Percentiles rank a stretch among this genome's conserved stretches.
Conservation (phyloP, 2,888 invertebrate genomes). For the Lasioglossum villosulum region DNA sequence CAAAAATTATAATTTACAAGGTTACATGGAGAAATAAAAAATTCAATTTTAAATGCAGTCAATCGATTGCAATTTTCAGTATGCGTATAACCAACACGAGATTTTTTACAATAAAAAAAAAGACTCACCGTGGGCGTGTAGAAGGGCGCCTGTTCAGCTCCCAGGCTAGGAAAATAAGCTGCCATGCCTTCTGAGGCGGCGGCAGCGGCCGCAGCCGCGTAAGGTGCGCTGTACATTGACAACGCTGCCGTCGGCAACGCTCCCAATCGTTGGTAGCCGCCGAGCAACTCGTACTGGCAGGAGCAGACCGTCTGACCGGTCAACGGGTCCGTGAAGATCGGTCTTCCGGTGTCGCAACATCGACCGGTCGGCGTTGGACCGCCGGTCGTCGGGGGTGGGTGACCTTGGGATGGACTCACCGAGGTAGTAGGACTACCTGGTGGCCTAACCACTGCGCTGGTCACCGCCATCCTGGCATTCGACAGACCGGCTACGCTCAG, state of each 20-base stretch:
- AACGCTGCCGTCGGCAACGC: conserved; percentile 89
- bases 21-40: no score
- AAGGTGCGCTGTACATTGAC: conserved; percentile 92
- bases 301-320: conserved; percentile 96
- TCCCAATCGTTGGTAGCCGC: conserved; percentile 92
- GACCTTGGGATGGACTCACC: conserved; percentile 86
- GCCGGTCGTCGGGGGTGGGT: conserved; percentile 85
- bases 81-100: no score
- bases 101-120: no score
- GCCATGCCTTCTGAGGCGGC: conserved; percentile 90
- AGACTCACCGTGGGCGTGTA: conserved; percentile 94
- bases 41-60: no score
- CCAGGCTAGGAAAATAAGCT: conserved; percentile 93
- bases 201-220: conserved; percentile 88
- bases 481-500: conserved; percentile 79
- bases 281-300: conserved; percentile 95
- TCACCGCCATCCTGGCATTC: conserved; percentile 85
- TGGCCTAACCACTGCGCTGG: conserved; percentile 86
- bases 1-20: no score
- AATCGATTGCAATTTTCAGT: no score
- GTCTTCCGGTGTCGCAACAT: conserved; percentile 96
- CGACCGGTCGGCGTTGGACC: conserved; percentile 85
- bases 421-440: conserved; percentile 85
- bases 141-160: conserved; percentile 94
- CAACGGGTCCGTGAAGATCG: conserved; percentile 95